Conservation (phyloP, 2,113 vertebrate genomes). For the Toxostoma redivivum region DNA sequence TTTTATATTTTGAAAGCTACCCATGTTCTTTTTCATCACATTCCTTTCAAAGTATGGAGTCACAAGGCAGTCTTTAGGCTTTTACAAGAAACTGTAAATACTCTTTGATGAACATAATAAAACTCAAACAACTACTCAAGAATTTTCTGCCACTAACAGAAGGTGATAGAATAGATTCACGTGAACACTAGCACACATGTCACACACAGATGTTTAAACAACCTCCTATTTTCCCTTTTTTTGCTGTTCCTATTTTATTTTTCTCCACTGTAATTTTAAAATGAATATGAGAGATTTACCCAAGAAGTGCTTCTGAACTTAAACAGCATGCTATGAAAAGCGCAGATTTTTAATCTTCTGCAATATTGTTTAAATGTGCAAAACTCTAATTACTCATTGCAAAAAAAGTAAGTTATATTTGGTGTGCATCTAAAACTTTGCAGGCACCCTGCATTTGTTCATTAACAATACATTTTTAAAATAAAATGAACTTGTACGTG, state of each 20-base stretch:
- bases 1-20: neutral
- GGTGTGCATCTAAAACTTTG: neutral
- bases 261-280: neutral
- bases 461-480: neutral
- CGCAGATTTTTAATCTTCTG: neutral
- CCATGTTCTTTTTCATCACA: neutral
- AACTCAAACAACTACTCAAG: neutral
- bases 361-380: neutral
- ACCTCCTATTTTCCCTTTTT: rapidly evolving
- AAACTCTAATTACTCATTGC: neutral
- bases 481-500: neutral
- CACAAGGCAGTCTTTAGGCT: neutral
- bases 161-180: neutral
- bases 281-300: neutral
- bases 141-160: neutral
- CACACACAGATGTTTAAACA: neutral
- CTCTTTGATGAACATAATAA: neutral
- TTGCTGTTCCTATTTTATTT: neutral
- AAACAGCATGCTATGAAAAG: neutral
- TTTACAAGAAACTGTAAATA: neutral
- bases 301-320: neutral
- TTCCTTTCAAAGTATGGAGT: neutral
- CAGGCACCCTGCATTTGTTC: neutral
- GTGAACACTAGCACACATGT: neutral
- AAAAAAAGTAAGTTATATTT: neutral